Evolutionary conservation across 2,113 vertebrate species (phyloP).

Genomic region (Notarius quadriscutis): DNA sequence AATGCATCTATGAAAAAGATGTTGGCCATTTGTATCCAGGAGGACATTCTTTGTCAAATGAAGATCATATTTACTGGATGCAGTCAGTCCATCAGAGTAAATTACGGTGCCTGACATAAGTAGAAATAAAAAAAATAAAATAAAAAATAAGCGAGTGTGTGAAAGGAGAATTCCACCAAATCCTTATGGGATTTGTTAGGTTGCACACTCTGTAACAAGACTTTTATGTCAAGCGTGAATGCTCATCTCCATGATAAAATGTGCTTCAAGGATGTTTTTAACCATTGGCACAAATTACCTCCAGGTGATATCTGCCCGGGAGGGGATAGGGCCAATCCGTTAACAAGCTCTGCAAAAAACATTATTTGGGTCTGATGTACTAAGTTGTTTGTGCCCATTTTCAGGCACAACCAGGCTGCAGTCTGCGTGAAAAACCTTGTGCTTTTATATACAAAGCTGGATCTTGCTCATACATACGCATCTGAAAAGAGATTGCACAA

Average conservation of each 20-base stretch:
- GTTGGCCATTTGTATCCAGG: neutral
- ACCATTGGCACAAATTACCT: neutral
- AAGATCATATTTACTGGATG: neutral
- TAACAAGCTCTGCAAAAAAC: constrained; percentile 8
- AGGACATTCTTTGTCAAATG: neutral
- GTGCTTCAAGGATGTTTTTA: neutral
- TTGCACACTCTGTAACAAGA: neutral
- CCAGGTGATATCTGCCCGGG: neutral
- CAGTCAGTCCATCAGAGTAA: neutral
- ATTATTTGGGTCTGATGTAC: neutral
- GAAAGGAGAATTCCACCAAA: neutral
- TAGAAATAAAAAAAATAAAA: neutral
- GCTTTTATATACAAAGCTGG: neutral
- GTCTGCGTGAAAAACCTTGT: neutral
- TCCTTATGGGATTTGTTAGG: neutral
- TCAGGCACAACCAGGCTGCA: neutral
- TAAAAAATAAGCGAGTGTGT: neutral
- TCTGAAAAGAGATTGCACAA: neutral
- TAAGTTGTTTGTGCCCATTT: neutral
- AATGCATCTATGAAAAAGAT: neutral
- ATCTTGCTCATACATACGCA: neutral
- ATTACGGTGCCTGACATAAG: neutral
- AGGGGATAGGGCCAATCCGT: neutral
- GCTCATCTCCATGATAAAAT: neutral
- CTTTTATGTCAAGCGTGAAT: neutral